phyloP scores from a whole-genome alignment of 2,113 vertebrate species.

The Cyanistes caeruleus region DNA sequence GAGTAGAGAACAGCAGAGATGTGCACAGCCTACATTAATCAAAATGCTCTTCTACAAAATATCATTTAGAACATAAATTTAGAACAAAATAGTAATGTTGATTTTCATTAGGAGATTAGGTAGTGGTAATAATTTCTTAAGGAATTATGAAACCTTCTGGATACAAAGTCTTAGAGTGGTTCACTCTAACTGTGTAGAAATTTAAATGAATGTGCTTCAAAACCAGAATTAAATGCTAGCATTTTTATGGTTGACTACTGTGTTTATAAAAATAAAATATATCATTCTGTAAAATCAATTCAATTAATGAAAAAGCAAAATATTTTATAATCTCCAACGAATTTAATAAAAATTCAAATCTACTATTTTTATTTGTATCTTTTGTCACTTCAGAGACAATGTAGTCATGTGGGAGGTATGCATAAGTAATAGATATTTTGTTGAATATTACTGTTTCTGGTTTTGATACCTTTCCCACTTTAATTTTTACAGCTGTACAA shows the following conservation, averaged over 20 bases:
- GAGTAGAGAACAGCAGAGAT: neutral
- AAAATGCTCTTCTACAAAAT: neutral
- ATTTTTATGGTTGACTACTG: neutral
- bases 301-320: neutral
- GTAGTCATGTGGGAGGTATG: neutral
- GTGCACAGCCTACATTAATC: neutral
- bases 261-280: neutral
- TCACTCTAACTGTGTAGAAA: neutral
- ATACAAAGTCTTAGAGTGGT: neutral
- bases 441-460: conserved; percentile 22
- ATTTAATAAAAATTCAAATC: neutral
- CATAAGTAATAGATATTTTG: neutral
- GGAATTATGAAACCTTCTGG: neutral
- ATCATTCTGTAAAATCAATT: neutral
- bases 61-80: neutral
- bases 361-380: neutral
- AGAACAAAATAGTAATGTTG: neutral
- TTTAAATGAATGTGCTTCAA: neutral
- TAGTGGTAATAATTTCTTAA: neutral
- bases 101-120: neutral
- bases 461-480: conserved; percentile 57
- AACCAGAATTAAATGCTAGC: neutral
- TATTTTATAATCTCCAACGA: neutral
- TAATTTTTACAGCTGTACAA: conserved; percentile 61
- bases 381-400: neutral